Conservation (phyloP, 2,113 vertebrate genomes). For the Sorex araneus region DNA sequence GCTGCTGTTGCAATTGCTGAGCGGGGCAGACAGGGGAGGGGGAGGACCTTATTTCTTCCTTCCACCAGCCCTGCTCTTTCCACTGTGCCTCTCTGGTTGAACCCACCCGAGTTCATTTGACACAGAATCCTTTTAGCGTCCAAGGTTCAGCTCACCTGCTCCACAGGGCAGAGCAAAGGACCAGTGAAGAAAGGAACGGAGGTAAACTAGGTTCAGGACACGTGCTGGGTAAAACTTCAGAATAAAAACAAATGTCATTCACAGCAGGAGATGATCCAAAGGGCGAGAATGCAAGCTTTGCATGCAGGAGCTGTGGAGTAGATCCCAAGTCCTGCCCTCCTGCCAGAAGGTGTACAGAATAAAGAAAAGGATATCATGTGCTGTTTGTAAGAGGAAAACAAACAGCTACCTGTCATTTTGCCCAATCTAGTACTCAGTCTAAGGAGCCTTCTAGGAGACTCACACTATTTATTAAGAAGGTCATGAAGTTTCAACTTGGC, state of each 20-base stretch:
- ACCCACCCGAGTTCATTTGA: neutral
- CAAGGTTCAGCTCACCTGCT: neutral
- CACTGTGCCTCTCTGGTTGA: neutral
- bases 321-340: no score
- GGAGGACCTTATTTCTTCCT: neutral
- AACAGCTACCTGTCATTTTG: neutral
- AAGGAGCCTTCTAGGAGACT: neutral
- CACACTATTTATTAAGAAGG: neutral
- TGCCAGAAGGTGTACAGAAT: no score
- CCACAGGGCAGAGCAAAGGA: neutral
- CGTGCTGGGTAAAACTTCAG: neutral
- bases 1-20: neutral
- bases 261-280: no score
- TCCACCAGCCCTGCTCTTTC: neutral
- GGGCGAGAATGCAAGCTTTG: no score
- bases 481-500: neutral
- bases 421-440: neutral
- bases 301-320: no score
- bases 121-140: neutral
- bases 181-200: neutral
- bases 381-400: neutral
- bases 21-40: neutral
- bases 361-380: neutral
- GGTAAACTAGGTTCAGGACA: neutral
- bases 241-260: neutral